Evolutionary conservation across 2,113 vertebrate genomes (phyloP).

Genomic region (Rhineura floridana): DNA sequence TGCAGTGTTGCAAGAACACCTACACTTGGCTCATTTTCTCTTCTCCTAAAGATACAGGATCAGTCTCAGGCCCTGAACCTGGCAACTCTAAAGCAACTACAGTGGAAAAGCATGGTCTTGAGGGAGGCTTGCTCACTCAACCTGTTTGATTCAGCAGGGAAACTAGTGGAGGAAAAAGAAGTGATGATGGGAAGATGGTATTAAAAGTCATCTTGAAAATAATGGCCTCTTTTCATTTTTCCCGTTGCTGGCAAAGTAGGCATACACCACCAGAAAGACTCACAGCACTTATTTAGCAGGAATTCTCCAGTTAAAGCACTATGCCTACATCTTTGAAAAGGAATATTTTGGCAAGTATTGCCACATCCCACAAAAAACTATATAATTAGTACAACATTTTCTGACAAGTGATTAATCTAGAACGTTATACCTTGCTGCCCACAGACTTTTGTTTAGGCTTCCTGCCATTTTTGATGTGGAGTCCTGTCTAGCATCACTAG

Average conservation of each 20-base stretch:
- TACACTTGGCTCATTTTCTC: too few species aligned
- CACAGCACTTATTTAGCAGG: not conserved
- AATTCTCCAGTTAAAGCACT: constrained; percentile 26
- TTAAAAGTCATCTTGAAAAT: constrained; percentile 38
- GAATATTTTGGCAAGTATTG: not conserved
- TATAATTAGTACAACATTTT: not conserved
- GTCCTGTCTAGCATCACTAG: not conserved
- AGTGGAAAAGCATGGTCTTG: not conserved
- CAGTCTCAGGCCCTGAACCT: too few species aligned
- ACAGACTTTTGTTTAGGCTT: not conserved
- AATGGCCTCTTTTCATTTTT: constrained; percentile 40
- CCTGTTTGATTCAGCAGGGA: too few species aligned
- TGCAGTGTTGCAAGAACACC: too few species aligned
- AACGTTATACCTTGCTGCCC: not conserved
- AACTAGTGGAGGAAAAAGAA: too few species aligned
- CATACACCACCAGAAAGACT: not conserved
- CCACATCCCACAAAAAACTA: not conserved
- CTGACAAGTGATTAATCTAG: not conserved
- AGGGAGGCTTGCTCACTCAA: too few species aligned
- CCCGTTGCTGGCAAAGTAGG: constrained; percentile 33
- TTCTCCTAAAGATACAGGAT: too few species aligned
- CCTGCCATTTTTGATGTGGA: not conserved
- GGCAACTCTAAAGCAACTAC: too few species aligned
- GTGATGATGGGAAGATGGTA: too few species aligned
- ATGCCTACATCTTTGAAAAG: not conserved